Conservation (phyloP, 1,140 invertebrate species). For the Anadara kagoshimensis region DNA sequence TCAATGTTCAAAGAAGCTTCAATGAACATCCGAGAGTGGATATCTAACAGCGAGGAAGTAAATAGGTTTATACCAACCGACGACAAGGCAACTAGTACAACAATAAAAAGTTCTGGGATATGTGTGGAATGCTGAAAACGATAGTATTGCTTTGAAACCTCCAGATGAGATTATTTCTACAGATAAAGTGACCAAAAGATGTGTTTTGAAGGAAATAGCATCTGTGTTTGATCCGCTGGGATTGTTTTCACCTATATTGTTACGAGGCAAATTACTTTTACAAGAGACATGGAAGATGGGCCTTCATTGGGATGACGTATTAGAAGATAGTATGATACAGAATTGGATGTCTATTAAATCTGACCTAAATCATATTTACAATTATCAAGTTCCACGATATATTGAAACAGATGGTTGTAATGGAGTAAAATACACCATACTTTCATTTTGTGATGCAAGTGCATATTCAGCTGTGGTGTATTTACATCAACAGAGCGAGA, state of each 20-base stretch:
- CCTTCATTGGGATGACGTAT: too few relatives aligned
- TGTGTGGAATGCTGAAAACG: neutral
- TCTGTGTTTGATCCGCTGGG: constrained; percentile 14
- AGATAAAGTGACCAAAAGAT: neutral
- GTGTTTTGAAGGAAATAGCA: neutral
- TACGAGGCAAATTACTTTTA: too few relatives aligned
- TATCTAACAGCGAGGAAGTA: too few relatives aligned
- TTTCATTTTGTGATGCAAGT: constrained; percentile 23
- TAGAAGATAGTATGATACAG: too few relatives aligned
- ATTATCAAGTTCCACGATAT: too few relatives aligned
- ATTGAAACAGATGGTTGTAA: too few relatives aligned
- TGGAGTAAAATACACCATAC: neutral
- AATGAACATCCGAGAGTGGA: too few relatives aligned
- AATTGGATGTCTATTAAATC: too few relatives aligned
- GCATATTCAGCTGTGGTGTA: constrained; percentile 19
- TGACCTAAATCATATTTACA: too few relatives aligned
- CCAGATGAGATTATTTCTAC: neutral
- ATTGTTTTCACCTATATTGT: neutral
- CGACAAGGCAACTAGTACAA: too few relatives aligned
- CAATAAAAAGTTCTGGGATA: constrained; percentile 1
- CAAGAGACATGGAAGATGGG: too few relatives aligned
- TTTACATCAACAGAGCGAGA: neutral
- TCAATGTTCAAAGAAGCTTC: too few relatives aligned
- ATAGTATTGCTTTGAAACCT: neutral
- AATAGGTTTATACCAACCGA: neutral